Conservation (phyloP, 1,140 invertebrate genomes). For the Scaptomyza hsui region DNA sequence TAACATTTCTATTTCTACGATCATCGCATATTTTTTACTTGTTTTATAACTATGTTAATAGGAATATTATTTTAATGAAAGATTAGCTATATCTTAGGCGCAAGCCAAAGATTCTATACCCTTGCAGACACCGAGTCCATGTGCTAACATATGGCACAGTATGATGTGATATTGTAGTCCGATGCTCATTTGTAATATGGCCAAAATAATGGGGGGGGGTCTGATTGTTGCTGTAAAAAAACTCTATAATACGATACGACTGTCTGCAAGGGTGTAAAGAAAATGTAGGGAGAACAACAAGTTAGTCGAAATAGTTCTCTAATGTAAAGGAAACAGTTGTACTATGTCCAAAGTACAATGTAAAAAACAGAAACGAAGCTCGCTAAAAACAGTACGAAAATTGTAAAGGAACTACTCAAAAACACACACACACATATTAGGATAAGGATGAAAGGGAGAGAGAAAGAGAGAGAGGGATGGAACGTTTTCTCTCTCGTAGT, state of each 20-base stretch:
- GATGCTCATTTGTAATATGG: too few relatives aligned
- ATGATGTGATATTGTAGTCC: too few relatives aligned
- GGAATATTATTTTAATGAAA: constrained; percentile 3
- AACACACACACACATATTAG: constrained; percentile 4
- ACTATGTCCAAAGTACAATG: constrained; percentile 27
- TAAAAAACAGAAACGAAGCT: constrained; percentile 39
- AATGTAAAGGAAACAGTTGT: constrained; percentile 25
- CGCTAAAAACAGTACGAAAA: constrained; percentile 40
- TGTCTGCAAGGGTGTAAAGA: too few relatives aligned
- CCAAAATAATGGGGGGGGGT: too few relatives aligned
- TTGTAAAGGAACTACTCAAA: constrained; percentile 20
- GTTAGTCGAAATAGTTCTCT: constrained; percentile 22
- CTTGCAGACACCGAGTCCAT: too few relatives aligned
- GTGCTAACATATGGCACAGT: too few relatives aligned
- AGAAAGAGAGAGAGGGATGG: not conserved
- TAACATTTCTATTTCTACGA: too few relatives aligned
- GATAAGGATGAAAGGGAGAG: constrained; percentile 3
- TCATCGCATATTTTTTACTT: constrained; percentile 22
- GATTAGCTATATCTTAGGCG: too few relatives aligned
- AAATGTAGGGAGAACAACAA: constrained; percentile 12
- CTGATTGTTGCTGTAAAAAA: too few relatives aligned
- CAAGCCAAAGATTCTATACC: too few relatives aligned
- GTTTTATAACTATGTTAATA: constrained; percentile 29
- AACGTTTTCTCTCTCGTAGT: too few relatives aligned
- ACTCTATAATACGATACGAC: too few relatives aligned